A percentile compares a stretch with the other conserved stretches of the same genome.
Conservation (phyloP, 64 coral and sea anemone genomes). For the Montipora sp. region DNA sequence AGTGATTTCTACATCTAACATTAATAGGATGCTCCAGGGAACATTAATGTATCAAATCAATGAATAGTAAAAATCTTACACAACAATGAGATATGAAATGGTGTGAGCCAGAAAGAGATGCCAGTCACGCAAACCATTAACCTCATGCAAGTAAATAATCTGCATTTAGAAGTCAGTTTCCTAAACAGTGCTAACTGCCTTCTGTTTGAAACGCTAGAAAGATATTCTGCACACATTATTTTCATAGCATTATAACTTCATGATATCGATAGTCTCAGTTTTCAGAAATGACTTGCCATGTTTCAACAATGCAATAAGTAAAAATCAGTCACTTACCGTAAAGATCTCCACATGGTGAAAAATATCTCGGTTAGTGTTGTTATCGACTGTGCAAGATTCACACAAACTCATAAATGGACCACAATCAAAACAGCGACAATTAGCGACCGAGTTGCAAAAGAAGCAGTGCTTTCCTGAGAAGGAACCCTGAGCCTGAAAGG, state of each 20-base stretch:
- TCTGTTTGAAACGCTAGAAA: neutral
- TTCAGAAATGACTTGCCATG: no score
- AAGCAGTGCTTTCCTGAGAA: neutral
- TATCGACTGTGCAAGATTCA: slow-evolving; percentile 12
- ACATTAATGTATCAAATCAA: neutral
- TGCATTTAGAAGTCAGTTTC: neutral
- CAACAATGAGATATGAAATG: neutral
- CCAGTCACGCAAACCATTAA: neutral
- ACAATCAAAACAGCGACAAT: neutral
- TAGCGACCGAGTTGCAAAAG: neutral
- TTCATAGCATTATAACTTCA: neutral
- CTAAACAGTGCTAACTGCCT: neutral
- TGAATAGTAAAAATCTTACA: neutral
- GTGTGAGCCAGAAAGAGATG: neutral
- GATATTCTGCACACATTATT: neutral
- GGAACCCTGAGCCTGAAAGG: slow-evolving; percentile 4
- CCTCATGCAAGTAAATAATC: neutral
- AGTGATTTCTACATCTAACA: no score
- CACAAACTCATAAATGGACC: slow-evolving; percentile 1
- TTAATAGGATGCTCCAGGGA: neutral
- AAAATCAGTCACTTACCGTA: neutral
- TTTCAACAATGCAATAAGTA: neutral
- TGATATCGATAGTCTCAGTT: no score
- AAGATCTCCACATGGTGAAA: slow-evolving; percentile 11
- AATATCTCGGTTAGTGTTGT: neutral